Conservation (phyloP, 2,888 invertebrate species). For the Anthophora plumipes region DNA sequence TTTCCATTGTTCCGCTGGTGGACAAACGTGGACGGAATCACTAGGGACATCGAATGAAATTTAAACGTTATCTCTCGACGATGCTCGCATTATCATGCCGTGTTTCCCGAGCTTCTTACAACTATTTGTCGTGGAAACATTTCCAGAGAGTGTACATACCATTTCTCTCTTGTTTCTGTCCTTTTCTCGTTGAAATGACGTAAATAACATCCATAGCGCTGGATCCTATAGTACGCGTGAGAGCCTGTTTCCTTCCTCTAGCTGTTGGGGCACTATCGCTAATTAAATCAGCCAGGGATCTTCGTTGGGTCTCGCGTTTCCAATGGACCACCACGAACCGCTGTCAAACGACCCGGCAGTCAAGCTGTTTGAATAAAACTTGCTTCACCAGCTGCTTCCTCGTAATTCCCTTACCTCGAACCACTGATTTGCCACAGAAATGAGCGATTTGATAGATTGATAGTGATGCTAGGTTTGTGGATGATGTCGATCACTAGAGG, state of each 20-base stretch:
- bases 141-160: too few species aligned
- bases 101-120: background rate
- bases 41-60: background rate
- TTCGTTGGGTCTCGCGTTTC: background rate
- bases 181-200: constrained; percentile 13
- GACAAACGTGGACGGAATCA: background rate
- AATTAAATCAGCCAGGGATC: constrained; percentile 37
- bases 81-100: background rate
- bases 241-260: constrained; percentile 10
- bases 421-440: background rate
- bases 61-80: constrained; percentile 21
- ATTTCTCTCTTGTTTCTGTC: too few species aligned
- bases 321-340: background rate
- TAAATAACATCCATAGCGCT: constrained; percentile 52
- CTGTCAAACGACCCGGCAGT: constrained; percentile 6
- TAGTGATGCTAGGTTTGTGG: background rate
- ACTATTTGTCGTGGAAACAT: background rate
- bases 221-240: background rate
- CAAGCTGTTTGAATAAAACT: constrained; percentile 1
- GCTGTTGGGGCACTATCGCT: background rate
- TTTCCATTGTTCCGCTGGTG: background rate
- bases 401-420: background rate
- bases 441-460: background rate
- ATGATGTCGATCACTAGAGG: background rate
- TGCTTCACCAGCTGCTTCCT: background rate